Evolutionary conservation across 2,113 vertebrate species (phyloP).

Genomic region (Saccopteryx leptura): DNA sequence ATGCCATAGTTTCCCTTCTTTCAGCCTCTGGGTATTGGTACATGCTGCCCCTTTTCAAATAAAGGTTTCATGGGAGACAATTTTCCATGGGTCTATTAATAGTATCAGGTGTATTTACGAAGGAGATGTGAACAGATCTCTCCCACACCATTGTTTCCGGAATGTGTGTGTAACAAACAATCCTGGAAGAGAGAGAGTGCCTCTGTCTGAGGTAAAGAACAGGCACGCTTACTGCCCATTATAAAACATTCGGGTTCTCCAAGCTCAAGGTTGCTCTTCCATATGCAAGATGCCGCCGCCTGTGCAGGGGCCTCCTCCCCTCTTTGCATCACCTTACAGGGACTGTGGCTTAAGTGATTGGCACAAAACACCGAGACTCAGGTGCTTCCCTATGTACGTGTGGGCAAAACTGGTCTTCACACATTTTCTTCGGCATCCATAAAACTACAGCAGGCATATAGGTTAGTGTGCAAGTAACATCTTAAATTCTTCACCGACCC

Average conservation of each 20-base stretch:
- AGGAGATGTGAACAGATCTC: rapidly evolving
- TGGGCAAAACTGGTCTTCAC: neutral
- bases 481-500: neutral
- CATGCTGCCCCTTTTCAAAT: neutral
- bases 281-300: rapidly evolving
- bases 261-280: neutral
- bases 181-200: no score
- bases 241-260: neutral
- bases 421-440: no score
- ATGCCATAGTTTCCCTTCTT: neutral
- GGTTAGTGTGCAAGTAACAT: neutral
- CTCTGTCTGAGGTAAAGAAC: neutral
- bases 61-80: neutral
- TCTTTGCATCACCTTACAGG: neutral
- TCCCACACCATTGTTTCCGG: neutral
- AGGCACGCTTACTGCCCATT: neutral
- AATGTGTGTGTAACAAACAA: neutral
- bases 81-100: neutral
- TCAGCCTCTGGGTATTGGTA: neutral
- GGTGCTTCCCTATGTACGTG: no score
- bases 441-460: neutral
- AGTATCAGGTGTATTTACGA: neutral
- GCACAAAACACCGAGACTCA: neutral
- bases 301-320: rapidly evolving
- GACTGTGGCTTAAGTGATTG: rapidly evolving